Base-by-base conservation (phyloP, 2,888 invertebrate species). In the Timema podura region DNA sequence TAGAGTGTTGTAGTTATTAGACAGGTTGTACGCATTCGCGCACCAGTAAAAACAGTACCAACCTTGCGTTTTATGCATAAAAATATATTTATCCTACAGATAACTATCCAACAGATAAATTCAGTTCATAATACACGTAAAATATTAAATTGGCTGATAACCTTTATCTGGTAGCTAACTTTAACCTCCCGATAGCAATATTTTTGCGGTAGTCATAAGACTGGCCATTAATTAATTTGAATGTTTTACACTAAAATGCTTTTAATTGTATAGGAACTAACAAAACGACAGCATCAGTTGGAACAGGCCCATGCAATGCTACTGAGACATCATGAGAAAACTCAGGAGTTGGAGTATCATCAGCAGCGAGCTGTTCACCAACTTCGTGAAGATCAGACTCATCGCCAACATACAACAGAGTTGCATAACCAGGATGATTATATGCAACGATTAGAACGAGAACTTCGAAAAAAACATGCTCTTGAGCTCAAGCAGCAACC, bases 401-500 rank as follows among this genome's bases (percentile, higher is more conserved):
- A 88, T 75, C 90, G 95, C 79, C 96, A 97, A 83, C 98, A 98
- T 82, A 90, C 91, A 78, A 96, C 96, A 11, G 98, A 98, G 84
- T 85, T 96, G 79, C 91, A 92, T 77, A 97, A 97, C 85, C 96
- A 96, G 83, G 90, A 93, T 77, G 97, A 98, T 81, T 99, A 99
- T 83, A 98, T 96, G 90, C 90, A 91, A 79, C 88, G 97, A 73
- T 92, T 95, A 11, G 94, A 97, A 80, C 90, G 95, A 74, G 98
- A 99, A 80, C 86, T 99, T 78, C 86, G 93, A 77, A 98, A 98
- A 83, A 97, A 96, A 79, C 99, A 99, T 82, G 95, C 96, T 70
- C 83, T 96, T 76, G 97, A 99, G 83, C 88, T 96, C 77, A 96
- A 98, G 80, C 98, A 98, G 81, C 98, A 98, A 83, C 99, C 99